Conservation (phyloP, 1,140 invertebrate genomes). For the Drosophila lini region DNA sequence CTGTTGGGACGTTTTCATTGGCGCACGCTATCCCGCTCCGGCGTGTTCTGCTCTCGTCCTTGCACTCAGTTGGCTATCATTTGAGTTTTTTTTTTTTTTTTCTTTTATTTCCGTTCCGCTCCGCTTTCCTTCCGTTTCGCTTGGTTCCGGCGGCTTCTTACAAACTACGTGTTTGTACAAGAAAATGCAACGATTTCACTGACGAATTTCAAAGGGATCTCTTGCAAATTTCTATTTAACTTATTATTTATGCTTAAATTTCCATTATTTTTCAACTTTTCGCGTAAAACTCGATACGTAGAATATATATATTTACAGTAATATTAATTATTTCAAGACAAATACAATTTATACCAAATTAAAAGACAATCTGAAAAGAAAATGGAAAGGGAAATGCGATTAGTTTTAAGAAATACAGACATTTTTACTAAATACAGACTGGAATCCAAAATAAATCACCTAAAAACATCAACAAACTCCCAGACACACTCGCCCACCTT, state of each 20-base stretch:
- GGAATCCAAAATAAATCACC: constrained; percentile 10
- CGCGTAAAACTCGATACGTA: constrained; percentile 49
- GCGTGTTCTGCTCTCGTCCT: constrained; percentile 33
- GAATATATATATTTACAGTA: constrained; percentile 67
- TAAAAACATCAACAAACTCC: constrained; percentile 10
- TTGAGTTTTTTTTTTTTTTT: constrained; percentile 12
- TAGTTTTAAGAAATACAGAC: constrained; percentile 5
- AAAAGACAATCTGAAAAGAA: constrained; percentile 73
- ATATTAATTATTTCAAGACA: constrained; percentile 39
- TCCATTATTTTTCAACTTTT: constrained; percentile 19
- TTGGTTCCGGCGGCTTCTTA: constrained; percentile 22
- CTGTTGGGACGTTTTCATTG: constrained; percentile 77
- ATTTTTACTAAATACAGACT: background rate
- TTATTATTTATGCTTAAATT: background rate
- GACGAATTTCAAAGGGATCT: constrained; percentile 1
- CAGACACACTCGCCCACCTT: constrained; percentile 24
- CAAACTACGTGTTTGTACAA: constrained; percentile 65
- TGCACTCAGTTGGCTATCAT: constrained; percentile 22
- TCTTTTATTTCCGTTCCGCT: background rate
- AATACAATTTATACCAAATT: constrained; percentile 63
- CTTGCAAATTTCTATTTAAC: constrained; percentile 16
- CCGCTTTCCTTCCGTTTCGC: background rate
- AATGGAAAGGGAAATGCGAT: background rate
- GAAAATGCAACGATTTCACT: constrained; percentile 19
- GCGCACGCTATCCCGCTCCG: constrained; percentile 68